phyloP scores from a whole-genome alignment of 2,888 invertebrate species.

The Tipula lateralis region DNA sequence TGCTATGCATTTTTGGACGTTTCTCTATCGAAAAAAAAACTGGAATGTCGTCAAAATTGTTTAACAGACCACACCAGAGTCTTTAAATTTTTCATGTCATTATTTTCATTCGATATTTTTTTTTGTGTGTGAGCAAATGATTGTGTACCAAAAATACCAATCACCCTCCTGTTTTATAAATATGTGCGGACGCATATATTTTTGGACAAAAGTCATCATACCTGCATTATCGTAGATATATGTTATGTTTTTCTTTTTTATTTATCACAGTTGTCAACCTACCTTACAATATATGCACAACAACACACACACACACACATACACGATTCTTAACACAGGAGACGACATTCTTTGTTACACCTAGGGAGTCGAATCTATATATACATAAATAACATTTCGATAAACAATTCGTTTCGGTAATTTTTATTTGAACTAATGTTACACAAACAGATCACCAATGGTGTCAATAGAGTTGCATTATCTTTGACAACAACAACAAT shows the following conservation, averaged over 20 bases:
- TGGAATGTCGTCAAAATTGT: not conserved
- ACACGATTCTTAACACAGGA: not conserved
- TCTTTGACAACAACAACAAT: not conserved
- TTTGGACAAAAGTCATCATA: slow-evolving; percentile 12
- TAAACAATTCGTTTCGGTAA: slow-evolving; percentile 8
- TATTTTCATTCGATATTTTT: not conserved
- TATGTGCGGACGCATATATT: not conserved
- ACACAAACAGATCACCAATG: not conserved
- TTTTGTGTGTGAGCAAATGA: not conserved
- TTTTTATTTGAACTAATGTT: not conserved
- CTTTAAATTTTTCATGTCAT: not conserved
- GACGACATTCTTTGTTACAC: not conserved
- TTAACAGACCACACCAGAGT: not conserved
- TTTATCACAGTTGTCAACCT: slow-evolving; percentile 24
- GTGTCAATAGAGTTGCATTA: not conserved
- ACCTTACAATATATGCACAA: too few species aligned
- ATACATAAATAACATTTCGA: not conserved
- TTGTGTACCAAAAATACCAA: not conserved
- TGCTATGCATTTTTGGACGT: not conserved
- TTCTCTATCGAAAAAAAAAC: not conserved
- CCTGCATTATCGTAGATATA: not conserved
- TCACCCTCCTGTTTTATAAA: slow-evolving; percentile 1
- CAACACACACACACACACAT: not conserved
- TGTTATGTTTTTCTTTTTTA: not conserved
- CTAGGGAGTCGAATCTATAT: not conserved